These are phyloP conservation scores for Uloborus diversus DNA, from an alignment of 1,140 invertebrate species.

Conservation along the genomic window DNA sequence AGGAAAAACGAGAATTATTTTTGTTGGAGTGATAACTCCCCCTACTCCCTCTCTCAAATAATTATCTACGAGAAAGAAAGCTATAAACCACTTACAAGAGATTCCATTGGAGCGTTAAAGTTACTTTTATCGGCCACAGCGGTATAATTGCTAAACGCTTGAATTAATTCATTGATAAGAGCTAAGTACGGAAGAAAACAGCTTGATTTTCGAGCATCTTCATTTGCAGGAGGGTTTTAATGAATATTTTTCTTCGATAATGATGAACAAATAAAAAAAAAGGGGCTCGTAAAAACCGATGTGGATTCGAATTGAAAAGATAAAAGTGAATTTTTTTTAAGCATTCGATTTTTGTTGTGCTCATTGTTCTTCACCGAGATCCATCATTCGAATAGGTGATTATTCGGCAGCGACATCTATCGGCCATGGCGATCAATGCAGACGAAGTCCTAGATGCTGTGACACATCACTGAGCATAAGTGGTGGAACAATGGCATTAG, in stretches of 20 bases:
- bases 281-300: constrained; percentile 49
- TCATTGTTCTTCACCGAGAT: constrained; percentile 43
- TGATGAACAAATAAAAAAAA: constrained; percentile 13
- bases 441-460: neutral
- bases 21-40: constrained; percentile 47
- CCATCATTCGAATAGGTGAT: constrained; percentile 7
- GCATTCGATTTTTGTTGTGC: constrained; percentile 51
- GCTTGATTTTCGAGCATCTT: constrained; percentile 44
- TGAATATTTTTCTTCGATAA: constrained; percentile 53
- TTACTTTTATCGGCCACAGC: constrained; percentile 50
- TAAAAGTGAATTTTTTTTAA: constrained; percentile 44
- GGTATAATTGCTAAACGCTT: constrained; percentile 55
- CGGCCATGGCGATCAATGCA: constrained; percentile 34
- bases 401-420: constrained; percentile 50
- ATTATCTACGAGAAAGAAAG: constrained; percentile 53
- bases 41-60: constrained; percentile 36
- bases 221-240: constrained; percentile 42
- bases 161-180: constrained; percentile 56
- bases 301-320: constrained; percentile 48
- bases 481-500: constrained; percentile 20
- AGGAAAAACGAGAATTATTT: constrained; percentile 51
- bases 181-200: constrained; percentile 27
- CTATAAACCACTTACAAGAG: constrained; percentile 56
- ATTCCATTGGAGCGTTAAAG: constrained; percentile 49
- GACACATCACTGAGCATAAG: constrained; percentile 48